Percentiles rank a stretch among this genome's conserved stretches.
These are phyloP conservation scores for Caerostris darwini DNA, from an alignment of 1,140 invertebrate genomes.

Conservation along the genomic window DNA sequence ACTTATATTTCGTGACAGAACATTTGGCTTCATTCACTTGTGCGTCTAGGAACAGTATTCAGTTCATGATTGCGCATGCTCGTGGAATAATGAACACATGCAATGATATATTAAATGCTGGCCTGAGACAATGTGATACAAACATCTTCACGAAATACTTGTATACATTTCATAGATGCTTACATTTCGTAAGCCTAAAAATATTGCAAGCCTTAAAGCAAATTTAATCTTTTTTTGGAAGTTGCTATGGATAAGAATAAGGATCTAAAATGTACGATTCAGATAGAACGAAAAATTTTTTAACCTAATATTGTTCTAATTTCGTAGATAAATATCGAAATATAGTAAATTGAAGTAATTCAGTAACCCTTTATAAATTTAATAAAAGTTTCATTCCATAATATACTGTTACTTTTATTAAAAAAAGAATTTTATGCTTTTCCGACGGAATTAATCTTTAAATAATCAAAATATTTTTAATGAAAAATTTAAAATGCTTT, in stretches of 20 bases:
- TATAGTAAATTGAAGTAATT: too few species aligned
- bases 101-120: not conserved
- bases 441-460: too few species aligned
- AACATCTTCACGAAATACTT: not conserved
- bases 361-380: too few species aligned
- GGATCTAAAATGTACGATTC: not conserved
- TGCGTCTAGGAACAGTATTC: not conserved
- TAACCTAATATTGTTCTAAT: too few species aligned
- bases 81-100: too few species aligned
- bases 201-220: not conserved
- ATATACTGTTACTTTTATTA: too few species aligned
- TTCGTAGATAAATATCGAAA: too few species aligned
- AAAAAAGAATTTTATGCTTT: too few species aligned
- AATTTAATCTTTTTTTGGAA: not conserved
- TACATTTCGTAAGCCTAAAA: not conserved
- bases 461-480: too few species aligned
- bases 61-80: not conserved
- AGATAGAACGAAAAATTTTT: not conserved
- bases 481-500: too few species aligned
- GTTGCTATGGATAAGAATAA: slow-evolving; percentile 21
- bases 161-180: not conserved
- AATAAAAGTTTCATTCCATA: too few species aligned
- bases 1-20: not conserved
- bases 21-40: not conserved
- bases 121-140: not conserved